These are phyloP conservation scores for Silurus asotus DNA, from an alignment of 2,113 vertebrate genomes.

Conservation along the genomic window DNA sequence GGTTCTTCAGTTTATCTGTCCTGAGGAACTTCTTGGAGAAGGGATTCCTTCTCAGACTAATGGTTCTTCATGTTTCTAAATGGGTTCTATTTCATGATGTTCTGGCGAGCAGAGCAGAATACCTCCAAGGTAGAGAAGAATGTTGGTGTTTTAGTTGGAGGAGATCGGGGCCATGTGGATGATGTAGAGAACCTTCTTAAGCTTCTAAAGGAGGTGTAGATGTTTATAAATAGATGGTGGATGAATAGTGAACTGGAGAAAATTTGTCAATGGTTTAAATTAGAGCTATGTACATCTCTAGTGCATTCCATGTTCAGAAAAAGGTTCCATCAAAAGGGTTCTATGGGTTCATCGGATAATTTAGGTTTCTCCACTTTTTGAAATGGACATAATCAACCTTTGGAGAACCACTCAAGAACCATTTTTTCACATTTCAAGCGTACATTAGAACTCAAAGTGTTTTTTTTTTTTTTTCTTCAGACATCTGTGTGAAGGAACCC, in stretches of 20 bases:
- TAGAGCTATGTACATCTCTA: not conserved
- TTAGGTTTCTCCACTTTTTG: not conserved
- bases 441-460: not conserved
- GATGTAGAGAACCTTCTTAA: no score
- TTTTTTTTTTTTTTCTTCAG: not conserved
- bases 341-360: not conserved
- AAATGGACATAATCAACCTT: not conserved
- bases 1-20: no score
- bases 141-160: no score
- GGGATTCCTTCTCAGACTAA: no score
- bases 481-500: not conserved
- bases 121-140: not conserved
- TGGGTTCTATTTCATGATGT: no score
- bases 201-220: no score
- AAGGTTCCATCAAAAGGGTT: not conserved
- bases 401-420: not conserved
- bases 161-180: no score
- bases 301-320: not conserved
- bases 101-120: no score
- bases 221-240: no score
- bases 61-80: no score
- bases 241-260: not conserved
- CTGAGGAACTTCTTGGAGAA: no score
- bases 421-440: not conserved
- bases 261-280: not conserved